phyloP scores from a whole-genome alignment of 2,113 vertebrate genomes.

The Clarias batrachus region DNA sequence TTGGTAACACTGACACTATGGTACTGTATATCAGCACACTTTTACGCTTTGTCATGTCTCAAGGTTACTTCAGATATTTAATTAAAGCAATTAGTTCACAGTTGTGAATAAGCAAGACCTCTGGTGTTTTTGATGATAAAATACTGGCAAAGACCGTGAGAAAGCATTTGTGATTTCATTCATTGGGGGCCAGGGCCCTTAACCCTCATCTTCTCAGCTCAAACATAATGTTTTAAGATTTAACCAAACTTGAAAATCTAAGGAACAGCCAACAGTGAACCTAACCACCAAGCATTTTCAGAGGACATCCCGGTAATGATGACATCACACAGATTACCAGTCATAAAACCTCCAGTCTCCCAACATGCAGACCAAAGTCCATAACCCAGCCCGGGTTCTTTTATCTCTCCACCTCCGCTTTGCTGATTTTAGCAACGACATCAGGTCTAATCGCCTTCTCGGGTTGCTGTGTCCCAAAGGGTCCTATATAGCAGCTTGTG shows the following conservation, averaged over 20 bases:
- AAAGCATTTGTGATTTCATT: neutral
- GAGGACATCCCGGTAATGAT: neutral
- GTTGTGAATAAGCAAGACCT: neutral
- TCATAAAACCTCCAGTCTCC: neutral
- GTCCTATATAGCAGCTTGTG: constrained; percentile 10
- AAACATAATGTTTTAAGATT: neutral
- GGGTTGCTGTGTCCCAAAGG: constrained; percentile 17
- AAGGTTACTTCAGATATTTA: neutral
- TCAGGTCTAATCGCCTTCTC: constrained; percentile 3
- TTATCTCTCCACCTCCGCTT: constrained; percentile 1
- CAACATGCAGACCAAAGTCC: constrained; percentile 30
- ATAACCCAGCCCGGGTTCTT: neutral
- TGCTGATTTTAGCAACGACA: constrained; percentile 28
- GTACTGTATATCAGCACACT: neutral
- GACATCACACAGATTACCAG: neutral
- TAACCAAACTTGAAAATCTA: neutral
- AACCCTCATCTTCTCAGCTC: neutral
- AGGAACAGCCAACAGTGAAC: neutral
- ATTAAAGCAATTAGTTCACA: neutral
- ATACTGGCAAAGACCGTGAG: neutral
- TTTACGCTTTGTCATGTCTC: neutral
- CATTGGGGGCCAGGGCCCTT: neutral
- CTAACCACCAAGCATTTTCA: neutral
- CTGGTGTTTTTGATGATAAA: neutral
- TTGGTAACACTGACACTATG: neutral